Conservation (phyloP, 2,888 invertebrate species). For the Osedax fenrisi region DNA sequence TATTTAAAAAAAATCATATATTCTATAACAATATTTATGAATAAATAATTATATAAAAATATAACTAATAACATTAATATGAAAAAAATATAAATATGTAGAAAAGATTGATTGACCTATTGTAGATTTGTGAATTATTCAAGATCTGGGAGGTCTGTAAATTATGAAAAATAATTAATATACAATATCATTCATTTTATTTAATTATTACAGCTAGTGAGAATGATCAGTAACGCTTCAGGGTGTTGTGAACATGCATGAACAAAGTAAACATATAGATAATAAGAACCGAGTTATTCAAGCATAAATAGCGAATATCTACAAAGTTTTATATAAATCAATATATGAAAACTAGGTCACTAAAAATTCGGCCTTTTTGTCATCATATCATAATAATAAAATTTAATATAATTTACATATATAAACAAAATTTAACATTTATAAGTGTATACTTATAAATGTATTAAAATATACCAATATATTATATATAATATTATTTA, state of each 20-base stretch:
- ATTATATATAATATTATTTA: too few relatives aligned
- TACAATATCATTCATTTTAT: background rate
- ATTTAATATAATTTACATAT: background rate
- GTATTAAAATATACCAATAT: too few relatives aligned
- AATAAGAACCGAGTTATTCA: too few relatives aligned
- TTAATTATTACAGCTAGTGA: background rate
- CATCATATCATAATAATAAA: background rate
- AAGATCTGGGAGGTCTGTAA: background rate
- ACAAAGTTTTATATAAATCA: background rate
- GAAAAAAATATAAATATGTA: background rate
- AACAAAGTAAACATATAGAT: background rate
- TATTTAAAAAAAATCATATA: too few relatives aligned
- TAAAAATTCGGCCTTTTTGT: background rate
- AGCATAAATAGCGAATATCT: too few relatives aligned
- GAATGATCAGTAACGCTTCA: background rate
- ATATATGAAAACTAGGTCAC: background rate
- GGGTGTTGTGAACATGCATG: background rate
- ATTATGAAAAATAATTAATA: background rate
- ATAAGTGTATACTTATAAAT: too few relatives aligned
- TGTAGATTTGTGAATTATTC: background rate
- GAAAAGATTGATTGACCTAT: background rate
- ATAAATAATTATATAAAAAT: too few relatives aligned
- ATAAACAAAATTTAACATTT: background rate
- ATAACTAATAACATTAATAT: too few relatives aligned
- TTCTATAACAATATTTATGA: too few relatives aligned